phyloP scores from a whole-genome alignment of 2,888 invertebrate species.

The Oasisia sp. region DNA sequence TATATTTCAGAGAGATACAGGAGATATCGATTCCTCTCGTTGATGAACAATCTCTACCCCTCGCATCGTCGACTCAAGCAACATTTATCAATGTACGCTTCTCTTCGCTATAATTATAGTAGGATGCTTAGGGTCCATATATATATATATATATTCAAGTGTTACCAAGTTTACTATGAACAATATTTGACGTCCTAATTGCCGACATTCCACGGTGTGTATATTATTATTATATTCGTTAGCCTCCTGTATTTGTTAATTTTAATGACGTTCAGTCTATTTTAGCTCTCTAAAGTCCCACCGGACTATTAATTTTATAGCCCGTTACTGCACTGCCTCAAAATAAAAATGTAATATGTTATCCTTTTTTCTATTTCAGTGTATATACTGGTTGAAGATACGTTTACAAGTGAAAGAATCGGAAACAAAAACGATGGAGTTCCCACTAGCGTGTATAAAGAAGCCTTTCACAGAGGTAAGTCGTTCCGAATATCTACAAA shows the following conservation, averaged over 20 bases:
- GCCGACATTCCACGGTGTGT: no score
- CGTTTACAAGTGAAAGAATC: background rate
- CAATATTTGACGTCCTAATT: no score
- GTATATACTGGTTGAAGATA: constrained; percentile 13
- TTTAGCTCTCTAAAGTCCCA: no score
- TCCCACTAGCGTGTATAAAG: constrained; percentile 10
- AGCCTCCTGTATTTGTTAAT: no score
- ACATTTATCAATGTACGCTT: background rate
- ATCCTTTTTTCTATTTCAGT: background rate
- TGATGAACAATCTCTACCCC: background rate
- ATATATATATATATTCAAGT: background rate
- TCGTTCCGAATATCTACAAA: no score
- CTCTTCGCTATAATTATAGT: background rate
- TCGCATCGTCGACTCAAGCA: background rate
- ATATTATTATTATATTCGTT: no score
- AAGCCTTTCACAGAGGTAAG: constrained; percentile 17
- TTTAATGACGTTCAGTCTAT: no score
- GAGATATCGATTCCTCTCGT: background rate
- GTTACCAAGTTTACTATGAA: background rate
- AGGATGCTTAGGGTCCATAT: background rate
- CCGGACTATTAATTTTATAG: no score
- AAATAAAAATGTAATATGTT: background rate
- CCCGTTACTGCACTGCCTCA: background rate
- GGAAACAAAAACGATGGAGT: background rate
- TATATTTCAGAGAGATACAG: background rate